Base-by-base conservation (phyloP, 2,113 vertebrate genomes). In the Forbesichthys papilliferus region DNA sequence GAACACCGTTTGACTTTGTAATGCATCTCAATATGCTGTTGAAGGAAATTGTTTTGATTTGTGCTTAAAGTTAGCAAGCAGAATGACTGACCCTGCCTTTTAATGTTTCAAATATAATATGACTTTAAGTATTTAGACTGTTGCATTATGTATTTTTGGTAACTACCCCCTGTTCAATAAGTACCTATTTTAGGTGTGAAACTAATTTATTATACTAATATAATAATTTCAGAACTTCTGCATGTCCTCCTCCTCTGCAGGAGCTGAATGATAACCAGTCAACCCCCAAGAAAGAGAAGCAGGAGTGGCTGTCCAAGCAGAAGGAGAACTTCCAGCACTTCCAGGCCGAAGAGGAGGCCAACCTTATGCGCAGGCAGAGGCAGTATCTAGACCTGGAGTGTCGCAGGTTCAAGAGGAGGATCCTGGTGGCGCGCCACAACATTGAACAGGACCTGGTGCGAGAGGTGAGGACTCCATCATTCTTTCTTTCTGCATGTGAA, bases 321-420 rank as follows among this genome's bases (percentile, higher is more conserved):
- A 99, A 99, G 81, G 98, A 99, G 83, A 99, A 98, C 86, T 94
- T 99, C 88, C 98, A 99, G 79, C 95, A 99, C 93, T 97, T 96
- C 89, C 98, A 99, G 86, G 97, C 98, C 12, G 96, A 98, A 83
- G 97, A 98, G 79, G 97, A 99, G 85, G 98, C 97, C 78, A 98
- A 98, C 85, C 90, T 99, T 36, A 92, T 98, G 74, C 93, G 96
- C 54, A 93, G 95, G 71, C 98, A 99, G 86, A 93, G 97, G 61
- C 97, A 99, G 84, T 98, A 99, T 85, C 85, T 99, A 79, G 98
- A 99, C 66, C 92, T 98, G 58, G 98, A 99, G 86, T 98, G 96
- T 79, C 96, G 98, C 59, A 93, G 95, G 75, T 99, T 98, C 85
- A 99, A 99, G 79, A 93, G 96, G 77, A 93, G 97, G 77, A 97